A percentile compares a stretch with the other conserved stretches of the same genome.
These are phyloP conservation scores for Eupleurogrammus muticus DNA, from an alignment of 2,797 vertebrate species.

Conservation along the genomic window DNA sequence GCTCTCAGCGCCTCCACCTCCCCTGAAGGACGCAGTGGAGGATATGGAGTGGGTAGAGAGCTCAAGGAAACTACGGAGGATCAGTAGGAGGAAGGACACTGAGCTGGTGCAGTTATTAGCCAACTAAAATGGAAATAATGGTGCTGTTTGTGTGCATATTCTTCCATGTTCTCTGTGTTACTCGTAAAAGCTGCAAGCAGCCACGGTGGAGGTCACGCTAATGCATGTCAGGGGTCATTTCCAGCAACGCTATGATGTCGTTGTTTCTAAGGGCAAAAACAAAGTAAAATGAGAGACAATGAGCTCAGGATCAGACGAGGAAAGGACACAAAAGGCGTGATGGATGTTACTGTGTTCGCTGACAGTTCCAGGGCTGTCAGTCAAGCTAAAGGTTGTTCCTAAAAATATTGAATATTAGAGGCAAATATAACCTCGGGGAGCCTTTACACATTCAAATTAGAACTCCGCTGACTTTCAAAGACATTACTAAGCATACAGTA, in stretches of 20 bases:
- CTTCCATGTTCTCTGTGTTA: too few species aligned
- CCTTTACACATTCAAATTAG: slow-evolving; percentile 18
- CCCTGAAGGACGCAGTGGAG: slow-evolving; percentile 65
- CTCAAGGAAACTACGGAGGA: slow-evolving; percentile 45
- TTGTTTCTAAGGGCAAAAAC: not conserved
- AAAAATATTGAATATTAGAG: slow-evolving; percentile 9
- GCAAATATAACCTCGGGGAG: slow-evolving; percentile 9
- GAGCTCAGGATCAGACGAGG: not conserved
- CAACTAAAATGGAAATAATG: not conserved
- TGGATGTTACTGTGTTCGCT: not conserved
- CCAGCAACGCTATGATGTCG: too few species aligned
- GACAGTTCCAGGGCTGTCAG: not conserved
- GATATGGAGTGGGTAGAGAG: slow-evolving; percentile 44
- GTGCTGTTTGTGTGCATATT: too few species aligned
- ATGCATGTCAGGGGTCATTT: too few species aligned
- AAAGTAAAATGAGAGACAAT: not conserved
- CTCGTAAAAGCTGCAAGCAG: too few species aligned
- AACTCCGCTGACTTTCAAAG: slow-evolving; percentile 13
- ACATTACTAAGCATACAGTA: not conserved
- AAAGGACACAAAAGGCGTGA: not conserved
- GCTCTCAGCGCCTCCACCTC: slow-evolving; percentile 60
- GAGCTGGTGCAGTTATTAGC: slow-evolving; percentile 13
- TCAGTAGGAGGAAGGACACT: slow-evolving; percentile 8
- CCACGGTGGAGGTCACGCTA: too few species aligned
- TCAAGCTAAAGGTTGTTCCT: slow-evolving; percentile 22